phyloP scores from a whole-genome alignment of 2,888 invertebrate genomes.

The Limenitis camilla region DNA sequence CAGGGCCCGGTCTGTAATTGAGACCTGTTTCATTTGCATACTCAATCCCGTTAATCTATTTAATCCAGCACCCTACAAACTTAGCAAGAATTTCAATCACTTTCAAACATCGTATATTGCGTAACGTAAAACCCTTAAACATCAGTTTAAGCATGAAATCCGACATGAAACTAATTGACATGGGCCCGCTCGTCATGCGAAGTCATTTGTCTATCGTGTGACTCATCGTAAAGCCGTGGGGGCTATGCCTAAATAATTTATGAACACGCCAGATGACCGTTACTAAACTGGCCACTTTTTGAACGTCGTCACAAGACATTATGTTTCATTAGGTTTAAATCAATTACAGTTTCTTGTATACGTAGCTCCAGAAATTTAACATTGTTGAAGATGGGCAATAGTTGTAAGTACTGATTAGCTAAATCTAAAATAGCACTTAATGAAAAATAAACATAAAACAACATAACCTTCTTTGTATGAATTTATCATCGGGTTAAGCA shows the following conservation, averaged over 20 bases:
- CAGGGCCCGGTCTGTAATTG: neutral
- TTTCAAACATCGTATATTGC: neutral
- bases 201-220: slow-evolving; percentile 54
- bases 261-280: slow-evolving; percentile 19
- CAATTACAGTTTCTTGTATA: neutral
- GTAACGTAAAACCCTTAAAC: neutral
- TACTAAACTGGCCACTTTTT: slow-evolving; percentile 8
- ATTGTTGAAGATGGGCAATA: neutral
- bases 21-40: neutral
- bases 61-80: neutral
- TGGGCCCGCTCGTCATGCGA: slow-evolving; percentile 42
- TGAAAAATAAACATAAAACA: too few relatives aligned
- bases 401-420: neutral
- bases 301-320: slow-evolving; percentile 4
- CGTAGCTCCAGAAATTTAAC: neutral
- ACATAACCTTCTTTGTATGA: too few relatives aligned
- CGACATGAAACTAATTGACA: slow-evolving; percentile 44
- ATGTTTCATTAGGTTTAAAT: neutral
- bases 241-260: slow-evolving; percentile 33
- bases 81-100: neutral
- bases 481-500: too few relatives aligned
- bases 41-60: neutral
- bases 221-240: slow-evolving; percentile 50
- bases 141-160: slow-evolving; percentile 18
- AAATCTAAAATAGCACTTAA: too few relatives aligned